Conservation (phyloP, 2,888 invertebrate species). For the Phengaris arion region DNA sequence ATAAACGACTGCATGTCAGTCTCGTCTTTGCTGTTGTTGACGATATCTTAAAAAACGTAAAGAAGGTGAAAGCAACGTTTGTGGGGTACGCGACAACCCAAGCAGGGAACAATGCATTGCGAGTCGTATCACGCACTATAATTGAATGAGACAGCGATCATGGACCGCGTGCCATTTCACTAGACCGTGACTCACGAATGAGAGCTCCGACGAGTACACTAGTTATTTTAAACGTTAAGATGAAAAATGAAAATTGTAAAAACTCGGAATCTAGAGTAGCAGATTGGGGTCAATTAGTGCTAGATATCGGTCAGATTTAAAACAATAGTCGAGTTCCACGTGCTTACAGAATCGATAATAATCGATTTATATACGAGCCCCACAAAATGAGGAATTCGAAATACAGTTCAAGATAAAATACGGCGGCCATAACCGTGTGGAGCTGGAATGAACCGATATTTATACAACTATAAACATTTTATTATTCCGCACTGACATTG, state of each 20-base stretch:
- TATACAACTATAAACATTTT: conserved; percentile 21
- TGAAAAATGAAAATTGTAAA: conserved; percentile 45
- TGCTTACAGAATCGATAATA: conserved; percentile 27
- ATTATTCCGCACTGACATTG: not conserved
- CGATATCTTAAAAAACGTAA: conserved; percentile 35
- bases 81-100: conserved; percentile 51
- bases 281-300: conserved; percentile 60
- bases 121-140: conserved; percentile 67
- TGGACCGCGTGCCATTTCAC: conserved; percentile 69
- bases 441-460: conserved; percentile 4
- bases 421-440: not conserved
- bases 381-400: not conserved
- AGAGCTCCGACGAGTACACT: conserved; percentile 69
- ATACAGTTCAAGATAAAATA: conserved; percentile 9
- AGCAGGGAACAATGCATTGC: conserved; percentile 54
- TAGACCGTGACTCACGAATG: conserved; percentile 77
- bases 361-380: conserved; percentile 2
- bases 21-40: not conserved
- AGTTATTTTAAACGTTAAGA: conserved; percentile 60
- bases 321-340: conserved; percentile 36
- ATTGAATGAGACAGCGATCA: conserved; percentile 67
- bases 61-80: conserved; percentile 59
- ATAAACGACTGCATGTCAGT: conserved; percentile 1
- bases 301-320: conserved; percentile 32
- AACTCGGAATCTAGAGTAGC: conserved; percentile 49